phyloP scores from a whole-genome alignment of 2,797 vertebrate genomes.

The Microctenopoma lineatum region DNA sequence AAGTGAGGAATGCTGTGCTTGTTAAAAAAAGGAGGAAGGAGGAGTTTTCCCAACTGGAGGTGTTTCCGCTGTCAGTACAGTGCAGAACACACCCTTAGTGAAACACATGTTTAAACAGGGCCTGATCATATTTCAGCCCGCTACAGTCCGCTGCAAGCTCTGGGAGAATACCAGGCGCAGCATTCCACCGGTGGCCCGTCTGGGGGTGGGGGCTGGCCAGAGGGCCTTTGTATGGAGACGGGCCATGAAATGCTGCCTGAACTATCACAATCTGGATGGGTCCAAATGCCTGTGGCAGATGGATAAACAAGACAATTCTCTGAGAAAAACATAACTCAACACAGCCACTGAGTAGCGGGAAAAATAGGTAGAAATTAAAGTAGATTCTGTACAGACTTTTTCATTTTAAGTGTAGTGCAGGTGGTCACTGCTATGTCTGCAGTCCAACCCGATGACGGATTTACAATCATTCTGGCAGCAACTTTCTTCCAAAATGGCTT shows the following conservation, averaged over 20 bases:
- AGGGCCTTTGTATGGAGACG: constrained; percentile 66
- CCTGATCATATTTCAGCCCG: constrained; percentile 74
- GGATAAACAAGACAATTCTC: constrained; percentile 40
- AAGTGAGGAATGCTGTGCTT: constrained; percentile 2
- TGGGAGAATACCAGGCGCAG: constrained; percentile 78
- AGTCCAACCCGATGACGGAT: neutral
- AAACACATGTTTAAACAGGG: constrained; percentile 78
- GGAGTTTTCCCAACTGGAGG: constrained; percentile 55
- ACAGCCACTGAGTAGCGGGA: neutral
- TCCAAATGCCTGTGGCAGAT: constrained; percentile 47
- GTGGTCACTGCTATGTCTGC: neutral
- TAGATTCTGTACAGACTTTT: neutral
- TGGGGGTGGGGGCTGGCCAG: constrained; percentile 63
- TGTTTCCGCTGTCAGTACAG: constrained; percentile 64
- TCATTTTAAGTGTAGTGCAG: neutral
- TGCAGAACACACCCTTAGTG: constrained; percentile 64
- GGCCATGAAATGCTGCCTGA: constrained; percentile 51
- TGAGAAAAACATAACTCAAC: constrained; percentile 24
- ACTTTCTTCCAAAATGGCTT: neutral
- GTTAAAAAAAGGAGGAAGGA: constrained; percentile 13
- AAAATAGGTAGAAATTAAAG: neutral
- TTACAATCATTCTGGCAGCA: neutral
- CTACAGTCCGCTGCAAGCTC: constrained; percentile 59
- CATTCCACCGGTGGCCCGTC: constrained; percentile 76
- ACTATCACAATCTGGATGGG: constrained; percentile 50